Evolutionary conservation across 2,113 vertebrate genomes (phyloP), one percentile per base, ranked within the genome.

Genomic region (Cariama cristata): DNA sequence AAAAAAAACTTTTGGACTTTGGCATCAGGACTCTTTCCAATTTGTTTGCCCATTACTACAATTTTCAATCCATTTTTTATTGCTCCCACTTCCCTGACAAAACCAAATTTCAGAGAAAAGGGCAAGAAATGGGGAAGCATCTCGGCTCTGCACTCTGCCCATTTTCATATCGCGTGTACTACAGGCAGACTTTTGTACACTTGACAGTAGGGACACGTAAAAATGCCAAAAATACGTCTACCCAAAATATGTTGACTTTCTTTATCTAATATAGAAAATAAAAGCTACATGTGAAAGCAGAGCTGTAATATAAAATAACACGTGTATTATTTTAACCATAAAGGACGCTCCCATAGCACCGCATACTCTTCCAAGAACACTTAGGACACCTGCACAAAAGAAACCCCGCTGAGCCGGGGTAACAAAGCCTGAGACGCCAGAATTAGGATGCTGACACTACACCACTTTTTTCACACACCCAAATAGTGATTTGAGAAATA

Each of bases 151-250:
- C 4, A 3, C 14, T 11, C 28, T 40, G 50, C 62, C 55, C 23
- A 79, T 84, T 35, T n/a, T 19, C n/a, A 12, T 40, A 16, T 40
- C 1, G 2, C 27, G 13, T 4, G 27, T 50, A 45, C 32, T 32
- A 5, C 24, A 21, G 35, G 50, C 38, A 68, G 49, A 40, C 19
- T 27, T 44, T 10, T 22, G 26, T 5, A 47, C 12, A 42, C 21
- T 23, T 14, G 38, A 8, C 28, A 62, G 47, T 1, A 58, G 49
- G 1, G 1, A 17, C 2, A 20, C 73, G 10, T 2, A 26, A 55
- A 71, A 9, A 1, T 1, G 1, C 26, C 58, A 64, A 11, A 47
- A 72, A 38, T 4, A 55, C 0, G 0, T 6, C 50, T 13, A 27
- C 55, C 28, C n/a, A 26, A 38, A 93, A 20, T 27, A 16, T 2